These are phyloP conservation scores for Stichopus chloronotus DNA, from an alignment of 35 echinoderm and acorn worm species.

Conservation along the genomic window DNA sequence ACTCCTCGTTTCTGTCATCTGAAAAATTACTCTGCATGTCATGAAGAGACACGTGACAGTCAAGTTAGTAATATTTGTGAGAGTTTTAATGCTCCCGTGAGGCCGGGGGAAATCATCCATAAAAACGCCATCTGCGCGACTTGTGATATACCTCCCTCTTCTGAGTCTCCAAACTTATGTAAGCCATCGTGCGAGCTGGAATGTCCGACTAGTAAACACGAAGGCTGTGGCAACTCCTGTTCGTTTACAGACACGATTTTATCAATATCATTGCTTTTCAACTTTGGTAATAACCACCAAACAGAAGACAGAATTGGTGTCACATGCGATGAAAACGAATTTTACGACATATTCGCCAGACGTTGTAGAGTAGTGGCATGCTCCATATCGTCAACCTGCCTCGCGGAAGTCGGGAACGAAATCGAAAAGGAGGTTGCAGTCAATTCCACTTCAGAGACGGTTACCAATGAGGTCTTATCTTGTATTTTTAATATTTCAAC, in stretches of 20 bases:
- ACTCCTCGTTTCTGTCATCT: not conserved
- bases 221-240: not conserved
- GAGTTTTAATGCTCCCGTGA: not conserved
- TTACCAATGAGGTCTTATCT: too few species aligned
- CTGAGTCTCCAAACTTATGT: not conserved
- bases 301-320: not conserved
- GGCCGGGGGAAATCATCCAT: not conserved
- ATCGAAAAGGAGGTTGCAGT: too few species aligned
- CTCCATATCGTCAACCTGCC: not conserved
- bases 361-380: not conserved
- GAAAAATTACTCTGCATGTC: not conserved
- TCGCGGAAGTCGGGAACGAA: not conserved
- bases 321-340: not conserved
- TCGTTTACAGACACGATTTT: not conserved
- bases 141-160: not conserved
- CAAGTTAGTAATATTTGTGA: not conserved
- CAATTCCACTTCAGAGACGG: too few species aligned
- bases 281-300: not conserved
- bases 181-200: not conserved
- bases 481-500: too few species aligned
- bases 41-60: not conserved
- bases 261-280: not conserved
- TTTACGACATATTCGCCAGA: not conserved
- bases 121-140: not conserved
- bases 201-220: not conserved